Base-by-base conservation (phyloP, 2,113 vertebrate species). In the Corythornis madagascariensis region DNA sequence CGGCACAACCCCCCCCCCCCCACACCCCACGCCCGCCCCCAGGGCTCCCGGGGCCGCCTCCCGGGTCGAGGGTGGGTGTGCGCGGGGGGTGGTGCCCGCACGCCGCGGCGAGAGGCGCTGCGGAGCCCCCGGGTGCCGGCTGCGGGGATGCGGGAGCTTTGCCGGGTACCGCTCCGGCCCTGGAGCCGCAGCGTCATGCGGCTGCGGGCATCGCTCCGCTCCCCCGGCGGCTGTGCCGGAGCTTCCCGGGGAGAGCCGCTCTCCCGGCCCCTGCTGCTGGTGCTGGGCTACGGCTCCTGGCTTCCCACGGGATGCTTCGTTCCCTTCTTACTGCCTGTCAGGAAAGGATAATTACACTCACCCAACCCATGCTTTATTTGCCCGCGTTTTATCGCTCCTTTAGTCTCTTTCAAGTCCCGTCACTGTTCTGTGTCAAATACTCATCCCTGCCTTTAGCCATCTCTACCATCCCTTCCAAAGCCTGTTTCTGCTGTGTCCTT, bases 181-280 rank as follows among this genome's bases (percentile, higher is more conserved):
- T 38, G 38, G 38, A 38, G 38, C 55, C 59, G 57, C 43, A 35
- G 57, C 91, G 89, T 93, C 86, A 55, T 93, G 95, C 93, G 95
- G 93, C 57, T 85, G 93, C 67, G 71, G 91, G 35, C 86, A 6
- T 13, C 25, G 70, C 57, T 87, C 64, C 72, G 6, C 79, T 38
- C 29, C 19, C 38, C 11, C 76, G 71, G 33, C 73, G 5, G 55
- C 11, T 14, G 60, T 13, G 40, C 50, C 69, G 4, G 74, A 45
- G 83, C 7, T 67, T 2, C 75, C 53, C 45, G 40, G 50, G 24
- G 92, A 31, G 1, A 9, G 59, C 48, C 64, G 31, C 4, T 57
- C 59, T 57, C n/a, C 82, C 31, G 42, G 84, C 45, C 16, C 21
- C 71, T 7, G 57, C 35, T 52, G 78, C 74, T 2, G 70, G 10